Evolutionary conservation across 2,888 invertebrate genomes (phyloP), one percentile per base, ranked within the genome.

Genomic region (Noctua fimbriata): DNA sequence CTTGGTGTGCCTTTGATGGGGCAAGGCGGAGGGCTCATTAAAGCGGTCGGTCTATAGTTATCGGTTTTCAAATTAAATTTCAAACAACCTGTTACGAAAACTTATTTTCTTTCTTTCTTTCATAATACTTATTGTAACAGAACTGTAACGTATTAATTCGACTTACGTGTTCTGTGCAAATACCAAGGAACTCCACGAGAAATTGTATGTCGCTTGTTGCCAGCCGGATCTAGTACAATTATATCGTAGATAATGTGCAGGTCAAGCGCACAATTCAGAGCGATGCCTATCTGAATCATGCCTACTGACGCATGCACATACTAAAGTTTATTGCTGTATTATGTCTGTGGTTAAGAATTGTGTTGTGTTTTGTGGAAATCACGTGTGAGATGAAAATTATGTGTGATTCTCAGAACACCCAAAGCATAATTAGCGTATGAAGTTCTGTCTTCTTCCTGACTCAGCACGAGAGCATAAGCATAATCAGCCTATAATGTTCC

Each of bases 161-260:
- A 55, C 66, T 41, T 21, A 6, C 21, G 52, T 69, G 28, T 69
- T 52, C 0, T 47, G 9, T n/a, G 16, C 0, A 28, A 52, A 28
- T 65, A 41, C 16, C 52, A 71, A 87, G 85, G 90, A 89, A 89
- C 89, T 87, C 90, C 78, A 89, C 89, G 79, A 81, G 66, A 91
- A 87, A 90, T 87, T 90, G 89, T 88, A 88, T 60, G 63, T 78
- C 84, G 78, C 76, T 87, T 79, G 94, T 95, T 93, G 91, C 93
- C 90, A 93, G 89, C 93, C 95, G 95, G 94, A 94, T 90, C 89
- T 87, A 90, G 85, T 76, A 85, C 69, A 58, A 52, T 67, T 87
- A 89, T 83, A 87, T 91, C 78, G 73, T 73, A 76, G 92, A 93
- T 92, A 92, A 85, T 81, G 86, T 88, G 87, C 90, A 92, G 94